phyloP scores from a whole-genome alignment of 2,797 vertebrate species.

The Salarias fasciatus region DNA sequence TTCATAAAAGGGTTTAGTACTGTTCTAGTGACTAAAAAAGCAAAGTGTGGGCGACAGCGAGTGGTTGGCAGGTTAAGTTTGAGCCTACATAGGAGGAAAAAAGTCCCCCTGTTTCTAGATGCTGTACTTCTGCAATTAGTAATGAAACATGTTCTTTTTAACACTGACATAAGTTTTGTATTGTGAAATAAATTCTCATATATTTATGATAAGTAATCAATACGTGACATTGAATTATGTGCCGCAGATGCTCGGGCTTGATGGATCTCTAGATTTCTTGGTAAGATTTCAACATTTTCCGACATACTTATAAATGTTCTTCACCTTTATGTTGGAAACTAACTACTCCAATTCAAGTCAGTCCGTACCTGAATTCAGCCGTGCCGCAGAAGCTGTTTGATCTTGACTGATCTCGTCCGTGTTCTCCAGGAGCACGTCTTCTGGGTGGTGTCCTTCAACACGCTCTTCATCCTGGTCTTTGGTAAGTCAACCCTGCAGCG shows the following conservation, averaged over 20 bases:
- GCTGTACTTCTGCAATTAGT: no score
- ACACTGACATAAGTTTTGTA: no score
- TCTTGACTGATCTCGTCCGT: conserved; percentile 16
- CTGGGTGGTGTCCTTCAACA: conserved; percentile 98
- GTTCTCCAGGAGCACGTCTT: conserved; percentile 93
- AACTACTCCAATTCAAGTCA: no score
- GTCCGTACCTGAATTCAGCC: no score
- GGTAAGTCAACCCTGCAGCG: conserved; percentile 85
- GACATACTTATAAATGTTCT: background rate
- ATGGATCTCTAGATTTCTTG: conserved; percentile 96
- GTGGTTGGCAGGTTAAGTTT: background rate
- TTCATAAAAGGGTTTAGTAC: background rate
- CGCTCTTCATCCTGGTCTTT: conserved; percentile 97
- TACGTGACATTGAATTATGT: background rate
- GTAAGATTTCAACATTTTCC: conserved; percentile 75
- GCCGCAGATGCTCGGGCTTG: conserved; percentile 94
- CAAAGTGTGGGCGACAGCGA: background rate
- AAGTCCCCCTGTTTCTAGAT: background rate
- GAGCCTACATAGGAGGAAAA: background rate
- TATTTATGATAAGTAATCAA: no score
- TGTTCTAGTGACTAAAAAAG: background rate
- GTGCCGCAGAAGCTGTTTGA: no score
- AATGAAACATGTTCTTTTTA: no score
- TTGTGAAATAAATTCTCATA: no score
- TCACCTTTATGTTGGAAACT: background rate